These are phyloP conservation scores for Apamea epomidion DNA, from an alignment of 2,888 invertebrate genomes.

Conservation along the genomic window DNA sequence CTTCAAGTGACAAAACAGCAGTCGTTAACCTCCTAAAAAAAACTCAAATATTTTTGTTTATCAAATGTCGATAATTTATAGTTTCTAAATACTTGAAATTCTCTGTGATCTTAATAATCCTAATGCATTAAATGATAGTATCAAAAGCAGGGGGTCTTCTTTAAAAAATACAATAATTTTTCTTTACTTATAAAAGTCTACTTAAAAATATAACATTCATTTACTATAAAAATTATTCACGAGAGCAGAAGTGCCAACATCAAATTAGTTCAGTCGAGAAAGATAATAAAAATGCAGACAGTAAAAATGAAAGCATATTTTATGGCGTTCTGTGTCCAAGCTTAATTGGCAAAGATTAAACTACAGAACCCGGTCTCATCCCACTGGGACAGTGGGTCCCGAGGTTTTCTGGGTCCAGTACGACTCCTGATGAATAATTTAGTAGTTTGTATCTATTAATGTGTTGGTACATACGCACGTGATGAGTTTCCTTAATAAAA, in stretches of 20 bases:
- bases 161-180: background rate
- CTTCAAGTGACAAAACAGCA: too few species aligned
- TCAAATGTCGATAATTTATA: background rate
- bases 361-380: constrained; percentile 65
- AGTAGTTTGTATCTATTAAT: constrained; percentile 70
- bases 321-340: constrained; percentile 53
- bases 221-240: constrained; percentile 13
- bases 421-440: constrained; percentile 73
- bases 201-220: constrained; percentile 10
- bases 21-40: too few species aligned
- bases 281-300: constrained; percentile 38
- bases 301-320: constrained; percentile 49
- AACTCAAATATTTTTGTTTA: too few species aligned
- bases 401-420: constrained; percentile 64
- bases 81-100: background rate
- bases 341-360: constrained; percentile 72
- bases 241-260: constrained; percentile 15
- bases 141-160: background rate
- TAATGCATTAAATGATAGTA: background rate
- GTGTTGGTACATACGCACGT: constrained; percentile 66
- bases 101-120: background rate
- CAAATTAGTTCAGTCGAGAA: constrained; percentile 36
- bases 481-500: constrained; percentile 65
- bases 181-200: background rate
- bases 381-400: constrained; percentile 61